Conservation (phyloP, 2,113 vertebrate species). For the Seriola dumerili region DNA sequence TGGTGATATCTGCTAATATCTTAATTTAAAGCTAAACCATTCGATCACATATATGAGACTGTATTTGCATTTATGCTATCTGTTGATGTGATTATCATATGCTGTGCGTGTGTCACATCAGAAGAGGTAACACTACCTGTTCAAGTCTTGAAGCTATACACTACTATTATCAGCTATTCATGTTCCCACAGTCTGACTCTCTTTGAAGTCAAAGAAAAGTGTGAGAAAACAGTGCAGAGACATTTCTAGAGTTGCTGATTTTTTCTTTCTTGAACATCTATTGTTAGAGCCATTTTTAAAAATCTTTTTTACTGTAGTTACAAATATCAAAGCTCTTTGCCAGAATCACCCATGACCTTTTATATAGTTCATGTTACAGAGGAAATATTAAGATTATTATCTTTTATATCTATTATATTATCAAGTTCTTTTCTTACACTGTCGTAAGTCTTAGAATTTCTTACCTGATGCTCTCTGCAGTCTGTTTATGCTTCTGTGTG, state of each 20-base stretch:
- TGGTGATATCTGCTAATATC: no score
- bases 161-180: not conserved
- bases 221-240: not conserved
- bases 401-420: no score
- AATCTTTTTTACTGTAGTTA: not conserved
- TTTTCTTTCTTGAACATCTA: not conserved
- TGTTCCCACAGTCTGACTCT: slow-evolving; percentile 14
- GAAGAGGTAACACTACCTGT: not conserved
- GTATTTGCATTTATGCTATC: not conserved
- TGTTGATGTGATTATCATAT: not conserved
- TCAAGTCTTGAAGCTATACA: not conserved
- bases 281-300: not conserved
- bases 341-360: not conserved
- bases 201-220: not conserved
- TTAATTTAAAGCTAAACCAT: no score
- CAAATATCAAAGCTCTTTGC: not conserved
- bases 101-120: not conserved
- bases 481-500: not conserved
- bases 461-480: slow-evolving; percentile 58
- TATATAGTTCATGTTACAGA: not conserved
- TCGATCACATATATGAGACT: no score
- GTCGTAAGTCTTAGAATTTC: not conserved
- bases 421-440: no score
- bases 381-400: not conserved
- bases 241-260: not conserved